phyloP scores from a whole-genome alignment of 2,888 invertebrate genomes.

The Aleiodes testaceus region DNA sequence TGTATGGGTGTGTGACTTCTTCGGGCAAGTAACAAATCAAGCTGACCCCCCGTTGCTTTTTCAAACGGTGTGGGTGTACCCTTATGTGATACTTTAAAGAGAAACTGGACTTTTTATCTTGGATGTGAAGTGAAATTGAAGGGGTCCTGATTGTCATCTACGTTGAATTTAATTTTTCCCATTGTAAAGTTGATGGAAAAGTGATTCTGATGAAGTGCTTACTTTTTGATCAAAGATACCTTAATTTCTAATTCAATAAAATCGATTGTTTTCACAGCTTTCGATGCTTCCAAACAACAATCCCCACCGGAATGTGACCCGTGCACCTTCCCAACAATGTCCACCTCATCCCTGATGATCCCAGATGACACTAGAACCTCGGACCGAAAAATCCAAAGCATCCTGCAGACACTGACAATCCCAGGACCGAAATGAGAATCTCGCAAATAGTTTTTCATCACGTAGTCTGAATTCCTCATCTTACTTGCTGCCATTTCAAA shows the following conservation, averaged over 20 bases:
- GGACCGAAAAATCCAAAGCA: slow-evolving; percentile 21
- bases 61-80: slow-evolving; percentile 60
- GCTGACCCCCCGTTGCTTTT: slow-evolving; percentile 70
- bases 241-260: no score
- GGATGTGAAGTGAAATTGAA: no score
- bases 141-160: no score
- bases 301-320: slow-evolving; percentile 71
- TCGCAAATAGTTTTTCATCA: slow-evolving; percentile 29
- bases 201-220: no score
- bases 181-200: not conserved
- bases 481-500: slow-evolving; percentile 10
- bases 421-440: slow-evolving; percentile 40
- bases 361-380: slow-evolving; percentile 29
- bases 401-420: not conserved
- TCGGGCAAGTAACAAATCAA: slow-evolving; percentile 72
- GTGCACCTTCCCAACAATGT: slow-evolving; percentile 61
- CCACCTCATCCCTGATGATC: slow-evolving; percentile 59
- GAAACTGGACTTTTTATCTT: slow-evolving; percentile 6
- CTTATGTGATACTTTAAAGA: slow-evolving; percentile 16
- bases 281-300: slow-evolving; percentile 63
- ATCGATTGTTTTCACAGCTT: no score
- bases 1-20: slow-evolving; percentile 68
- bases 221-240: no score
- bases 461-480: not conserved
- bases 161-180: not conserved